phyloP scores from a whole-genome alignment of 2,113 vertebrate genomes.

The Scolopax mira region DNA sequence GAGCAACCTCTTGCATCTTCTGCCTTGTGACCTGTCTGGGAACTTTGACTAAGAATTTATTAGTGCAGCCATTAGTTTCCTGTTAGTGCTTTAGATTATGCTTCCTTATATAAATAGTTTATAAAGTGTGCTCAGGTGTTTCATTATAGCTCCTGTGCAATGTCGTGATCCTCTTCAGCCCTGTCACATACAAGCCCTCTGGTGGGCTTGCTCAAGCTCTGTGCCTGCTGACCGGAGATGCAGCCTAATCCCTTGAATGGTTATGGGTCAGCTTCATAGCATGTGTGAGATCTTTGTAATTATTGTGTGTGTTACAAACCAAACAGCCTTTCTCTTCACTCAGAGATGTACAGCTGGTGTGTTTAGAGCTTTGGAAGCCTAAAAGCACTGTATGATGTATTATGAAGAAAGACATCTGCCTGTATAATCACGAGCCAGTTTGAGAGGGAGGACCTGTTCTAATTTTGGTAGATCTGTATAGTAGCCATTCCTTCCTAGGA shows the following conservation, averaged over 20 bases:
- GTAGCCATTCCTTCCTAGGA: neutral
- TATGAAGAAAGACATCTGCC: neutral
- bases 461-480: neutral
- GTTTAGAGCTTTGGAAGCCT: neutral
- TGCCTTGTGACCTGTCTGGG: neutral
- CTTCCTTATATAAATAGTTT: neutral
- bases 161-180: neutral
- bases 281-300: neutral
- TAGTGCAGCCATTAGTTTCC: neutral
- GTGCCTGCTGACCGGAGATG: neutral
- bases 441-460: neutral
- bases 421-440: neutral
- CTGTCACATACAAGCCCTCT: too few species aligned
- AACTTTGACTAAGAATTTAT: neutral
- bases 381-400: neutral
- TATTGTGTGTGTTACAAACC: neutral
- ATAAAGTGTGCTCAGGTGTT: neutral
- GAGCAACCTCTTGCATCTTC: neutral
- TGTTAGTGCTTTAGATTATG: neutral
- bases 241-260: neutral
- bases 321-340: neutral
- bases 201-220: neutral
- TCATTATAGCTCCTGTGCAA: neutral
- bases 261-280: fast-evolving
- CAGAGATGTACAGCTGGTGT: neutral